Base-by-base conservation (phyloP, 1,140 invertebrate species). In the Drosophila rhopaloa region DNA sequence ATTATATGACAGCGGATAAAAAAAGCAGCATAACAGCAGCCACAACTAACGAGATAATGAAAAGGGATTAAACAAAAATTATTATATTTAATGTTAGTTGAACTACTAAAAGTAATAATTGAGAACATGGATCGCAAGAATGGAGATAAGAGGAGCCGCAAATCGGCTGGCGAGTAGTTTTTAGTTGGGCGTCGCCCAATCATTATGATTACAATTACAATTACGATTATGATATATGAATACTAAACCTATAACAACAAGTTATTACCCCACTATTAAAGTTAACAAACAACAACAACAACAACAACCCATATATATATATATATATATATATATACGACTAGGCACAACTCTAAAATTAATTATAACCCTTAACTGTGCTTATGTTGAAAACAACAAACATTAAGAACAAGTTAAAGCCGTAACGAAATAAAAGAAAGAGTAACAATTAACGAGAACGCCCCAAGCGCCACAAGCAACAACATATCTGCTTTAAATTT, bases 51-150 rank as follows among this genome's bases (percentile, higher is more conserved):
- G 53, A 84, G 57, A 63, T 46, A 59, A 65, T 40, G 56, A 70
- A 44, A 75, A 53, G 73, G 56, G 57, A 79, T 57, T 61, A 72
- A 71, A 58, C 43, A 75, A 67, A 86, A 66, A 82, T 79, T 79
- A 84, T 79, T 88, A 88, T 89, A 89, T 88, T 89, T 89, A 89
- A 89, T 89, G 84, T 77, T 88, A 88, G 83, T 89, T 89, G 84
- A 88, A 83, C 83, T 88, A 88, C 83, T 79, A 88, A 88, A 82
- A 77, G 48, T 67, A 76, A 76, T 67, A 67, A 67, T 58, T 43
- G 66, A 78, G 46, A 46, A 27, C 9, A 27, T 35, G 41, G 60
- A 55, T 40, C 48, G 59, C 27, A 62, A 60, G 65, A 70, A 61
- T 59, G 70, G 67, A 61, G 50, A 41, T 48, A 48, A 71, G 11